Percentiles rank a stretch among this genome's conserved stretches.
Evolutionary conservation across 2,888 invertebrate species (phyloP).

Genomic region (Helleia helle): DNA sequence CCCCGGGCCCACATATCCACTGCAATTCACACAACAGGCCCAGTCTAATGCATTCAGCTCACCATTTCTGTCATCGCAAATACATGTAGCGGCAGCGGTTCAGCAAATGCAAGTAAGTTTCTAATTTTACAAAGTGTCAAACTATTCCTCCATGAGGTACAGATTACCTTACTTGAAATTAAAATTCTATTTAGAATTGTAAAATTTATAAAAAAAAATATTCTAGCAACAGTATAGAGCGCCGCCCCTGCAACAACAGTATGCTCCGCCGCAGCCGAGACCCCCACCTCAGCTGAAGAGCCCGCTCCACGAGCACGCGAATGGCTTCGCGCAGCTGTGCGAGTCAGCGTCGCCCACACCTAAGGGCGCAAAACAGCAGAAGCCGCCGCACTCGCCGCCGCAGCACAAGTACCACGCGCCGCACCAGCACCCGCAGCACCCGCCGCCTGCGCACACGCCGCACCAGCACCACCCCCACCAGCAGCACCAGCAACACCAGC

Average conservation of each 20-base stretch:
- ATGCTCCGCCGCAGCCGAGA: slow-evolving; percentile 50
- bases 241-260: slow-evolving; percentile 60
- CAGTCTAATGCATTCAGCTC: slow-evolving; percentile 65
- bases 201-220: no score
- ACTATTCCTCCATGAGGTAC: no score
- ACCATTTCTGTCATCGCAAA: slow-evolving; percentile 60
- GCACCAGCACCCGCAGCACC: slow-evolving; percentile 42
- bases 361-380: slow-evolving; percentile 52
- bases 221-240: slow-evolving; percentile 56
- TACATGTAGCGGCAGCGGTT: slow-evolving; percentile 61
- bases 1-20: slow-evolving; percentile 75
- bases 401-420: slow-evolving; percentile 67
- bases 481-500: slow-evolving; percentile 28
- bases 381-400: slow-evolving; percentile 64
- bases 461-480: slow-evolving; percentile 29
- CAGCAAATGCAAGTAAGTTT: slow-evolving; percentile 63
- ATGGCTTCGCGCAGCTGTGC: slow-evolving; percentile 75
- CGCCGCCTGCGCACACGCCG: slow-evolving; percentile 51
- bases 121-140: no score
- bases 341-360: slow-evolving; percentile 72
- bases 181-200: no score
- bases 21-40: slow-evolving; percentile 77
- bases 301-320: slow-evolving; percentile 68
- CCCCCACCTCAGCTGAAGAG: slow-evolving; percentile 70
- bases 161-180: no score